Conservation (phyloP, 2,113 vertebrate genomes). For the Rhabdomys dilectus region DNA sequence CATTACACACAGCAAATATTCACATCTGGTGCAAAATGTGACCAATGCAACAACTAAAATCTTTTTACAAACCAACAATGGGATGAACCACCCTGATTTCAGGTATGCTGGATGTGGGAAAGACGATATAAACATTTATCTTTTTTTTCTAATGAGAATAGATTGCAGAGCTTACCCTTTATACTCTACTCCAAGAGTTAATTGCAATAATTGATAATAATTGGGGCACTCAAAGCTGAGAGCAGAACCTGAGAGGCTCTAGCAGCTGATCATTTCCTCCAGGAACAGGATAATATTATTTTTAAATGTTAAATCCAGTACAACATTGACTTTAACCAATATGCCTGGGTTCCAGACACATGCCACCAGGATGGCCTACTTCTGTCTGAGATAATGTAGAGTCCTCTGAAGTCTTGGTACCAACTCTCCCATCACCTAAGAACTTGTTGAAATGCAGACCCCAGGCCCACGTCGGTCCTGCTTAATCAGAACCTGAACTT, state of each 20-base stretch:
- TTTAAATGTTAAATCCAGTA: not conserved
- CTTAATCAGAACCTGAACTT: not conserved
- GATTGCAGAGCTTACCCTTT: not conserved
- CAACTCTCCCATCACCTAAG: not conserved
- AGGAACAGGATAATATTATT: not conserved
- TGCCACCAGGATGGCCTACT: not conserved
- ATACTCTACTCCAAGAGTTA: not conserved
- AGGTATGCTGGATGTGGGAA: not conserved
- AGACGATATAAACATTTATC: not conserved
- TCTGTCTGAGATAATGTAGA: not conserved
- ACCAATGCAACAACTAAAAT: not conserved
- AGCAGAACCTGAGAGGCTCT: conserved; percentile 12
- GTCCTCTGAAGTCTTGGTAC: not conserved
- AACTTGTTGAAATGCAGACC: not conserved
- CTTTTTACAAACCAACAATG: not conserved
- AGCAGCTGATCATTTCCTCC: not conserved
- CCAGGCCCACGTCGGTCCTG: not conserved
- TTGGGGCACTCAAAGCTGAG: not conserved
- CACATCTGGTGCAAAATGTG: not conserved
- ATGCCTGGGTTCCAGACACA: not conserved
- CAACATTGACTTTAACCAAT: not conserved
- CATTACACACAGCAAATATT: not conserved
- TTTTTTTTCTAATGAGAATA: conserved; percentile 22
- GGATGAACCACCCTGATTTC: not conserved
- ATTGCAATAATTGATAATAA: conserved; percentile 36